Percentiles rank a stretch among this genome's conserved stretches.
phyloP scores from a whole-genome alignment of 1,140 invertebrate genomes.

The Drosophila nigrodunni region DNA sequence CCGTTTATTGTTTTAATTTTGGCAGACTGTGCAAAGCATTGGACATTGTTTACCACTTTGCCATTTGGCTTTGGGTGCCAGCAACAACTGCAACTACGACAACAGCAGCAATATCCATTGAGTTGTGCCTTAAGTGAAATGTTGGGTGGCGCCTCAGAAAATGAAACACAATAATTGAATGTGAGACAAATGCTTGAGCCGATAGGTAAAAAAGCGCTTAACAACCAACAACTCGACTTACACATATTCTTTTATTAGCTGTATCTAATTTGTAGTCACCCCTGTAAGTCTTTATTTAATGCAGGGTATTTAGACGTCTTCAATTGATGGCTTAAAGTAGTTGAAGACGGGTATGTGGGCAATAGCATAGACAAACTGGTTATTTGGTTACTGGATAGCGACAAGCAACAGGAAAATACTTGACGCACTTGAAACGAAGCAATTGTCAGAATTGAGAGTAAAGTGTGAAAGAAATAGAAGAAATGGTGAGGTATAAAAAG shows the following conservation, averaged over 20 bases:
- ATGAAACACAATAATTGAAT: conserved; percentile 1
- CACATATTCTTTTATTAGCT: background rate
- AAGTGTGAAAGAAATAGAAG: too few species aligned
- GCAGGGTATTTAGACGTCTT: background rate
- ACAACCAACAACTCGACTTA: background rate
- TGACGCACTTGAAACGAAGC: too few species aligned
- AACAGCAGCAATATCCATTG: conserved; percentile 18
- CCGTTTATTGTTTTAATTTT: conserved; percentile 79
- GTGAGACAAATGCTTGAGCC: conserved; percentile 6
- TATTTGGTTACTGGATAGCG: too few species aligned
- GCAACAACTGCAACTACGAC: conserved; percentile 7
- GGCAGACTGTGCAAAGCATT: conserved; percentile 61
- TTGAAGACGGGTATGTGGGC: too few species aligned
- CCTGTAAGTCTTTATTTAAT: background rate
- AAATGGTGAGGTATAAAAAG: too few species aligned
- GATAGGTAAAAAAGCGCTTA: background rate
- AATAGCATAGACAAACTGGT: too few species aligned
- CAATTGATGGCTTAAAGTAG: too few species aligned
- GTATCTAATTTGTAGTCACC: background rate
- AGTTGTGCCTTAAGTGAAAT: conserved; percentile 40
- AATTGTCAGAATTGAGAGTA: too few species aligned
- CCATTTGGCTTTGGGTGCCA: conserved; percentile 70
- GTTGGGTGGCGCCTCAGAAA: conserved; percentile 24
- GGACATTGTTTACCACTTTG: conserved; percentile 79
- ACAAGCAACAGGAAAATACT: too few species aligned